These are phyloP conservation scores for Venusia cambrica DNA, from an alignment of 2,888 invertebrate species.

Conservation along the genomic window DNA sequence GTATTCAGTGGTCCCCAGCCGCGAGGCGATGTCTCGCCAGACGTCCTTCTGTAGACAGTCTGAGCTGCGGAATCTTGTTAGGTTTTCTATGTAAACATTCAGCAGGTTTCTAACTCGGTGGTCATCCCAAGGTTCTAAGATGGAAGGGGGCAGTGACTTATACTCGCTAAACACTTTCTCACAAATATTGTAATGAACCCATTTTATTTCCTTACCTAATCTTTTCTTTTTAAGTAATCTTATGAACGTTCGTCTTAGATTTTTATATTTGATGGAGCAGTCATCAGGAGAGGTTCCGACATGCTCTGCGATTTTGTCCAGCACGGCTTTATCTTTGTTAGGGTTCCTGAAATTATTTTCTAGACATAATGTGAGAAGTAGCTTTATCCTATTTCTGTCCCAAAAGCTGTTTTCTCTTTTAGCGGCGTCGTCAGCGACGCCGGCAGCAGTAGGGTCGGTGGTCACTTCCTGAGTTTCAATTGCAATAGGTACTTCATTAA, in stretches of 20 bases:
- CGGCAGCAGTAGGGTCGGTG: not conserved
- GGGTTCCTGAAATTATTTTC: slow-evolving; percentile 49
- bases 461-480: slow-evolving; percentile 32
- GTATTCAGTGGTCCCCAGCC: slow-evolving; percentile 60
- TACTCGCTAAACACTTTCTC: slow-evolving; percentile 68
- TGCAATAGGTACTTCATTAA: slow-evolving; percentile 41
- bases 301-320: slow-evolving; percentile 54
- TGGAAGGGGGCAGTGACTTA: slow-evolving; percentile 49
- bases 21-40: slow-evolving; percentile 66
- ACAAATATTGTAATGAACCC: slow-evolving; percentile 64
- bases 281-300: slow-evolving; percentile 57
- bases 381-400: slow-evolving; percentile 62
- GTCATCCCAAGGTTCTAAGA: slow-evolving; percentile 66
- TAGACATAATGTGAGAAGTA: slow-evolving; percentile 56
- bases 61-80: slow-evolving; percentile 51
- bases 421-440: slow-evolving; percentile 34
- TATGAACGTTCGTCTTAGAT: slow-evolving; percentile 61
- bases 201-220: slow-evolving; percentile 64
- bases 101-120: slow-evolving; percentile 56
- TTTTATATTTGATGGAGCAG: slow-evolving; percentile 63
- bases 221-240: slow-evolving; percentile 65
- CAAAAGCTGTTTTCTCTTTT: slow-evolving; percentile 56
- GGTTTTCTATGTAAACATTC: slow-evolving; percentile 61
- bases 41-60: slow-evolving; percentile 62
- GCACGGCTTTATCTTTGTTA: slow-evolving; percentile 49